These are phyloP conservation scores for Monodelphis domestica DNA, from an alignment of 2,797 vertebrate species.

Conservation along the genomic window DNA sequence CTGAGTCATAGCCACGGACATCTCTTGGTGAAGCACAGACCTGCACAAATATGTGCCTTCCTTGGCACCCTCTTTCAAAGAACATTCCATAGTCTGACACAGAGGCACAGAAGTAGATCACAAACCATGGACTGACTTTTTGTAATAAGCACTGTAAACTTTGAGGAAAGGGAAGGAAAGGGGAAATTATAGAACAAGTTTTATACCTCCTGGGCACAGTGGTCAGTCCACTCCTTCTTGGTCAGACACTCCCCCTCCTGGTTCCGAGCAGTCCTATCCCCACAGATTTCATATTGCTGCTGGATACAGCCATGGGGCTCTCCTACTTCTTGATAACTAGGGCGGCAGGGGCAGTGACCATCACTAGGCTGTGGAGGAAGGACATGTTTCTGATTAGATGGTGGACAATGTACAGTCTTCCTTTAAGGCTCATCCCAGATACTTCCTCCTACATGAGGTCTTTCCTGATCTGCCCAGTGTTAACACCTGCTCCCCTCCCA, in stretches of 20 bases:
- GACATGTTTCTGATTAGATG: background rate
- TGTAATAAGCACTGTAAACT: background rate
- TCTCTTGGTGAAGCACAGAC: conserved; percentile 88
- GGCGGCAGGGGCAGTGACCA: conserved; percentile 88
- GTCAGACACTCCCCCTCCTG: conserved; percentile 91
- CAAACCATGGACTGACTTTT: background rate
- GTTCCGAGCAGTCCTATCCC: conserved; percentile 84
- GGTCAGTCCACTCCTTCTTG: conserved; percentile 87
- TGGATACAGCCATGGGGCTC: conserved; percentile 82
- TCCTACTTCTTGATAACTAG: conserved; percentile 82
- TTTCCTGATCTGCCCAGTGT: background rate
- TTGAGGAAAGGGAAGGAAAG: background rate
- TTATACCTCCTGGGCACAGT: conserved; percentile 90
- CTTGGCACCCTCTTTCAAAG: background rate
- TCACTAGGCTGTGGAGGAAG: conserved; percentile 86
- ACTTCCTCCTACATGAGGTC: background rate
- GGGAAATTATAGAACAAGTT: background rate
- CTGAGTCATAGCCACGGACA: conserved; percentile 88
- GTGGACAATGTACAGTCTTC: background rate
- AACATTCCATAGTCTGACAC: background rate
- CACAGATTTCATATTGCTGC: conserved; percentile 85
- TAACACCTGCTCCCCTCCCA: background rate
- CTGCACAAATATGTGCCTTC: conserved; percentile 78
- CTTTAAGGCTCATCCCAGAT: background rate
- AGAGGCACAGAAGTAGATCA: background rate